Evolutionary conservation across 2,113 vertebrate species (phyloP).

Genomic region (Calyptommatus sinebrachiatus): DNA sequence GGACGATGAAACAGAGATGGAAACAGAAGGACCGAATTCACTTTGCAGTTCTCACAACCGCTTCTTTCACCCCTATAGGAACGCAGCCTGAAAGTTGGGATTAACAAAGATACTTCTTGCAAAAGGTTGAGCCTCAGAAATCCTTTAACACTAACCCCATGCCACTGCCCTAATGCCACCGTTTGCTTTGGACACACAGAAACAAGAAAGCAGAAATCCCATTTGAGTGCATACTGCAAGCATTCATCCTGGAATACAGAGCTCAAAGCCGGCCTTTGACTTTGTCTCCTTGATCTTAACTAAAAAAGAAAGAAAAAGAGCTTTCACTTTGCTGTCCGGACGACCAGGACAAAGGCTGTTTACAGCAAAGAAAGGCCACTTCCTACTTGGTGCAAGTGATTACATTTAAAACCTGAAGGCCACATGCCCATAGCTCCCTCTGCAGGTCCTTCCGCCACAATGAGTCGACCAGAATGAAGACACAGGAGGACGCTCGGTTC

Average conservation of each 20-base stretch:
- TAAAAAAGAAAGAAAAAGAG: no score
- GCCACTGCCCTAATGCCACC: no score
- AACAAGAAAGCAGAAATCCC: neutral
- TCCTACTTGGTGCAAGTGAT: slow-evolving; percentile 67
- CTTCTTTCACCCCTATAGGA: no score
- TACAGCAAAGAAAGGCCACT: neutral
- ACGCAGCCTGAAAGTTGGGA: no score
- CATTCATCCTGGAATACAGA: neutral
- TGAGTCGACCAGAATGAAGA: slow-evolving; percentile 69
- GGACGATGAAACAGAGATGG: no score
- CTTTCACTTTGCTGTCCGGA: neutral
- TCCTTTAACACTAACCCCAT: no score
- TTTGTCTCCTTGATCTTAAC: neutral
- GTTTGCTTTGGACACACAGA: no score
- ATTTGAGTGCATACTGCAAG: neutral
- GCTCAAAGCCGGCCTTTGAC: neutral
- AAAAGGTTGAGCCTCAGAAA: no score
- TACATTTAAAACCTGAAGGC: slow-evolving; percentile 41
- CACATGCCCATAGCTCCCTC: slow-evolving; percentile 76
- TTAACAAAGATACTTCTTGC: no score
- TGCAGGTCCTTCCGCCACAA: slow-evolving; percentile 69
- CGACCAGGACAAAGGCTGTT: slow-evolving; percentile 7
- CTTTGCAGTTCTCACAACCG: no score
- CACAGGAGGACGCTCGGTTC: slow-evolving; percentile 8
- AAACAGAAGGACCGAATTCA: no score